These are phyloP conservation scores for Drosophila colorata DNA, from an alignment of 2,888 invertebrate species.

Conservation along the genomic window DNA sequence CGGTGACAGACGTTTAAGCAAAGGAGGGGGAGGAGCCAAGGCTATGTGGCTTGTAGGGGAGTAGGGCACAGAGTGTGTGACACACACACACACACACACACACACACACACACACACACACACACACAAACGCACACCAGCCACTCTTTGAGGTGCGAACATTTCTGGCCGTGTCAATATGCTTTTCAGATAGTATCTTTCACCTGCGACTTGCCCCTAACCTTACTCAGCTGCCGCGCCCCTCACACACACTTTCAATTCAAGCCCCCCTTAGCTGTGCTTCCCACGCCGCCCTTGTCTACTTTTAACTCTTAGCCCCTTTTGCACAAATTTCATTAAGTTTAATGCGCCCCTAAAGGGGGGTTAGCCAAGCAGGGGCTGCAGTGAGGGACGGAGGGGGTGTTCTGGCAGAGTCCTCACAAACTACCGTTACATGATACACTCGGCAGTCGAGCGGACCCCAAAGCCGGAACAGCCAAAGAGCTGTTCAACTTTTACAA, in stretches of 20 bases:
- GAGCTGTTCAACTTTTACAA: conserved; percentile 59
- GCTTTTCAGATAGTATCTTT: conserved; percentile 70
- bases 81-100: conserved; percentile 9
- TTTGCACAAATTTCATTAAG: conserved; percentile 72
- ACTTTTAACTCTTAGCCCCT: conserved; percentile 29
- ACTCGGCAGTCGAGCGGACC: conserved; percentile 3
- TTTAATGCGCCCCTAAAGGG: conserved; percentile 49
- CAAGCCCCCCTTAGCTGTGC: neutral
- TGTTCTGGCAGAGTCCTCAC: conserved; percentile 36
- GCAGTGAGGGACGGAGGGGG: conserved; percentile 19
- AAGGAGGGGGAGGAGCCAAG: neutral
- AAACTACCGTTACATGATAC: conserved; percentile 50
- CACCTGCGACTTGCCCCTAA: neutral
- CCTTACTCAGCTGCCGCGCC: too few relatives aligned
- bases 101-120: conserved; percentile 11
- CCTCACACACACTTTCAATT: conserved; percentile 6
- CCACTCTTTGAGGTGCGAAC: conserved; percentile 44
- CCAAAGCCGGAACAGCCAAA: conserved; percentile 10
- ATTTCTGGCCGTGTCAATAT: conserved; percentile 70
- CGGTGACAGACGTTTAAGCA: conserved; percentile 23
- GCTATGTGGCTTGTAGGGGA: conserved; percentile 10
- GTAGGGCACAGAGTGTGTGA: conserved; percentile 28
- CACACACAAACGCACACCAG: conserved; percentile 10
- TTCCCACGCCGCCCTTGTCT: neutral
- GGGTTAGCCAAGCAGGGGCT: neutral